These are phyloP conservation scores for Tympanoctomys barrerae DNA, from an alignment of 2,797 vertebrate genomes.

Conservation along the genomic window DNA sequence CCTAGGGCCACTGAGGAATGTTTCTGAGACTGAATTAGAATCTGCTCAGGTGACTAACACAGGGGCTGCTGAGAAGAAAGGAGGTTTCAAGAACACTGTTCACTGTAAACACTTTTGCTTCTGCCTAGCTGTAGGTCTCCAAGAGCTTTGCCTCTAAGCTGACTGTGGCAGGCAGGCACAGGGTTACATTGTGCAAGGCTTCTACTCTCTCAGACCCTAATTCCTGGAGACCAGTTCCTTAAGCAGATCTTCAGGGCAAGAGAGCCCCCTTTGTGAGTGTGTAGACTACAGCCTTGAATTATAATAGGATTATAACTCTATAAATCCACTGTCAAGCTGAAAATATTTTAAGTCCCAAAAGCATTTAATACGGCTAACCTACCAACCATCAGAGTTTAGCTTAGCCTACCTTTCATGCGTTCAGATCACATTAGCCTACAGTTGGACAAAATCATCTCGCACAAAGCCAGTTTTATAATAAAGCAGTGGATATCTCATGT, in stretches of 20 bases:
- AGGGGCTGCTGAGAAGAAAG: not conserved
- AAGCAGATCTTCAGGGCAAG: not conserved
- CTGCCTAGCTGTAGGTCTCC: not conserved
- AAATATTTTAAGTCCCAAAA: not conserved
- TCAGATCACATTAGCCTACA: not conserved
- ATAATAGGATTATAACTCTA: not conserved
- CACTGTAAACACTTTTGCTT: not conserved
- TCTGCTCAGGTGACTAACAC: slow-evolving; percentile 53
- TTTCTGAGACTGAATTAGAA: slow-evolving; percentile 77
- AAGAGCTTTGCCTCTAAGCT: not conserved
- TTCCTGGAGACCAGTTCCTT: not conserved
- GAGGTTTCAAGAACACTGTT: not conserved
- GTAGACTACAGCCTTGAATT: not conserved
- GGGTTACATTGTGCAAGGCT: not conserved
- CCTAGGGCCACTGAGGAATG: slow-evolving; percentile 66
- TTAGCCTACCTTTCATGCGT: not conserved
- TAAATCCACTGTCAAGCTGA: not conserved
- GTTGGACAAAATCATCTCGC: not conserved
- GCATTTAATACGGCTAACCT: not conserved
- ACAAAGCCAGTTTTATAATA: not conserved
- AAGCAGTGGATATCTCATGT: not conserved
- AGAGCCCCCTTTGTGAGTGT: not conserved
- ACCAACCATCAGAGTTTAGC: not conserved
- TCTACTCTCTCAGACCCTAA: not conserved
- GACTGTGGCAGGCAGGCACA: no score